phyloP scores from a whole-genome alignment of 1,140 invertebrate genomes.

The Bactericera cockerelli region DNA sequence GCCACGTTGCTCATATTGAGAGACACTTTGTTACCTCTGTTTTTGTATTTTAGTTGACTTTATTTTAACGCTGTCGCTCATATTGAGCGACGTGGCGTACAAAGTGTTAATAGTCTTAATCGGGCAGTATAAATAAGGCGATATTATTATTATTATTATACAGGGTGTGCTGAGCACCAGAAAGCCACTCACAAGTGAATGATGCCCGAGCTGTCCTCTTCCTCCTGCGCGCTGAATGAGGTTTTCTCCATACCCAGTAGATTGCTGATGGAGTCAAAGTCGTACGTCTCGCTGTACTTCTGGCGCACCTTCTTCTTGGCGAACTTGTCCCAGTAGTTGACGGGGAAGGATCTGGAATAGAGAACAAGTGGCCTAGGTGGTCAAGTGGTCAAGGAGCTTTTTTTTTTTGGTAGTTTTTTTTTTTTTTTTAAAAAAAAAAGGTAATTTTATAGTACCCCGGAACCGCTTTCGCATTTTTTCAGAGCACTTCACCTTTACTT shows the following conservation, averaged over 20 bases:
- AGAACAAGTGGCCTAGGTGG: not conserved
- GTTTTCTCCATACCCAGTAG: conserved; percentile 89
- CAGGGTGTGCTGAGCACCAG: no score
- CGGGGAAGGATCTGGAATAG: conserved; percentile 71
- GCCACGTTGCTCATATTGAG: no score
- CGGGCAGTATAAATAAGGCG: no score
- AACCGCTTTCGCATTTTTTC: no score
- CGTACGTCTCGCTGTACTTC: conserved; percentile 94
- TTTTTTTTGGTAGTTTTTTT: conserved; percentile 3
- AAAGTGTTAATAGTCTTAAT: no score
- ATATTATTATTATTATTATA: not conserved
- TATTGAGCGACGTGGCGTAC: no score
- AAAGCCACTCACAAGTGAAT: conserved; percentile 58
- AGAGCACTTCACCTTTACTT: no score
- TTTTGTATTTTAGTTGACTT: no score
- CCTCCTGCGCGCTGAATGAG: conserved; percentile 63
- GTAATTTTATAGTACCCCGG: no score
- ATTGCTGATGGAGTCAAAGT: conserved; percentile 90
- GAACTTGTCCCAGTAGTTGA: conserved; percentile 99
- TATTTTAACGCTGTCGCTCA: no score
- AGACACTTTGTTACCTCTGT: no score
- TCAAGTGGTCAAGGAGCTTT: conserved; percentile 1
- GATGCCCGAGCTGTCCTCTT: conserved; percentile 48
- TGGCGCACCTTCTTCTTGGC: conserved; percentile 97
- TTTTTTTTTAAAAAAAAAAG: no score